Conservation (phyloP, 1,140 invertebrate species). For the Drosophila pruinosa region DNA sequence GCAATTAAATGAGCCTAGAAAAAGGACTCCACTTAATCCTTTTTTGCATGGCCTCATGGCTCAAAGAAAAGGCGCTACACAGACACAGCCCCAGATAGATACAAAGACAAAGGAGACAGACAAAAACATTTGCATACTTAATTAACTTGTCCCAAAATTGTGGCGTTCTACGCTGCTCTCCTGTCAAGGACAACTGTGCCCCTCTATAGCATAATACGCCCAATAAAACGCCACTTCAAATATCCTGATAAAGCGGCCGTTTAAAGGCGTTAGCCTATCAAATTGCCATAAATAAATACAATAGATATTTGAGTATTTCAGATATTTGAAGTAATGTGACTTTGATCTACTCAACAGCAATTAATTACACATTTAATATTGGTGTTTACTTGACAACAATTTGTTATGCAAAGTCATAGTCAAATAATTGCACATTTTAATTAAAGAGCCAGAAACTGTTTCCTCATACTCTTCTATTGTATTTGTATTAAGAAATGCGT, state of each 20-base stretch:
- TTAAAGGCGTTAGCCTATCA: neutral
- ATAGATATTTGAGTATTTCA: too few relatives aligned
- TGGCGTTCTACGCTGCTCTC: neutral
- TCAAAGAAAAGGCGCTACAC: constrained; percentile 10
- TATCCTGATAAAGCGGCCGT: neutral
- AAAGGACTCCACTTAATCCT: constrained; percentile 66
- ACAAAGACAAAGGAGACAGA: constrained; percentile 1
- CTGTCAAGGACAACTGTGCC: constrained; percentile 1
- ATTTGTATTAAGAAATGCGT: too few relatives aligned
- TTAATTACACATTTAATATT: neutral
- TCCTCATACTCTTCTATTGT: too few relatives aligned
- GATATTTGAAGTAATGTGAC: neutral
- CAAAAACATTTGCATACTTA: constrained; percentile 75
- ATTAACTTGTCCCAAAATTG: constrained; percentile 66
- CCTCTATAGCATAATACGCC: neutral
- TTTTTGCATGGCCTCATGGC: constrained; percentile 15
- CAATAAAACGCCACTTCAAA: neutral
- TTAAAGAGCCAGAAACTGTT: too few relatives aligned
- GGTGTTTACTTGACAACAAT: neutral
- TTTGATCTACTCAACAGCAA: neutral
- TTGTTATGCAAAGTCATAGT: too few relatives aligned
- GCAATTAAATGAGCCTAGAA: constrained; percentile 69
- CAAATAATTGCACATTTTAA: too few relatives aligned
- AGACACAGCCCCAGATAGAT: neutral
- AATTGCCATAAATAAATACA: neutral